Evolutionary conservation across 2,113 vertebrate genomes (phyloP).

Genomic region (Agapornis roseicollis): DNA sequence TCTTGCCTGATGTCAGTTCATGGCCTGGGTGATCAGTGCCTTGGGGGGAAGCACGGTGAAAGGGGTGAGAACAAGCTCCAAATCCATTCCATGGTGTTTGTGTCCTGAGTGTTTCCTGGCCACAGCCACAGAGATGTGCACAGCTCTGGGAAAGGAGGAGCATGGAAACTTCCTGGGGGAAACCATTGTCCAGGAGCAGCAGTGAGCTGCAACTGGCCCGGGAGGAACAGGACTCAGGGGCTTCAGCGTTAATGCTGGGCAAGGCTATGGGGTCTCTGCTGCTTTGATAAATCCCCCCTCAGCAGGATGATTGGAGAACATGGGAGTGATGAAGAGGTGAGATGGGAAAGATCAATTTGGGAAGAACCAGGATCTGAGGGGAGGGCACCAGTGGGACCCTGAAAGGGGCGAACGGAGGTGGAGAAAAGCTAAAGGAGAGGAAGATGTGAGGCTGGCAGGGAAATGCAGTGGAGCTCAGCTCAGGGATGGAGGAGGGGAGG

Average conservation of each 20-base stretch:
- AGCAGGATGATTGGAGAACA: neutral
- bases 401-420: neutral
- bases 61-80: neutral
- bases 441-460: neutral
- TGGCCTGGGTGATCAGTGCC: rapidly evolving
- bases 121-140: rapidly evolving
- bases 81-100: neutral
- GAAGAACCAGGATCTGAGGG: neutral
- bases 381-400: neutral
- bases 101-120: rapidly evolving
- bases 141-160: neutral
- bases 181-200: neutral
- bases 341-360: neutral
- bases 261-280: neutral
- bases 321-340: neutral
- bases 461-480: neutral
- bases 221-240: neutral
- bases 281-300: neutral
- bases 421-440: neutral
- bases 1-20: neutral
- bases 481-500: neutral
- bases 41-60: rapidly evolving
- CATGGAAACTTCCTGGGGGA: neutral
- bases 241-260: neutral
- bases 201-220: neutral